Conservation (phyloP, 2,888 invertebrate species). For the Phoenoteleia sp. region DNA sequence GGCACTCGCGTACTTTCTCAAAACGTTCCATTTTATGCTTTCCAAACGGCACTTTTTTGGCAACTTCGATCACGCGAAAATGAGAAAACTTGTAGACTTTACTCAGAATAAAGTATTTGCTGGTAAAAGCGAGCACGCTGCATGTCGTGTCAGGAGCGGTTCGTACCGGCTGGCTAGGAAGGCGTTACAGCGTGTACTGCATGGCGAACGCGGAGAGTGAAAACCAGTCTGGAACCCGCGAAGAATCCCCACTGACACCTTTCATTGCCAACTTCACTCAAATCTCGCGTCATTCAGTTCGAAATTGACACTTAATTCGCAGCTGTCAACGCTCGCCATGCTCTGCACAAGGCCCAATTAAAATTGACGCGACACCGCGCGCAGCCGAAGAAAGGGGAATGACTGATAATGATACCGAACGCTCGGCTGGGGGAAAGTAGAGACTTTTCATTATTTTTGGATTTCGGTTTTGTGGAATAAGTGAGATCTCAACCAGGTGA, state of each 20-base stretch:
- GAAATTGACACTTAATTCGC: slow-evolving; percentile 55
- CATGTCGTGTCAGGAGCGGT: slow-evolving; percentile 70
- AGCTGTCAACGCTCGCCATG: slow-evolving; percentile 7
- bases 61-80: slow-evolving; percentile 17
- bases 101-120: slow-evolving; percentile 21
- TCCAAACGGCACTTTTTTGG: background rate
- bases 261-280: slow-evolving; percentile 80
- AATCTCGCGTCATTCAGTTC: slow-evolving; percentile 66
- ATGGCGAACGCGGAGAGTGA: slow-evolving; percentile 83
- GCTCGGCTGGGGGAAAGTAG: background rate
- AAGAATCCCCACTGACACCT: slow-evolving; percentile 76
- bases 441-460: background rate
- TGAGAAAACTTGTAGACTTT: background rate
- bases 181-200: slow-evolving; percentile 74
- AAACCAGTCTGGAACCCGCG: slow-evolving; percentile 77
- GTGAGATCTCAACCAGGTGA: no score
- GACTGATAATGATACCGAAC: background rate
- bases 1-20: slow-evolving; percentile 66
- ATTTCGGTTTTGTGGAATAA: background rate
- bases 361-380: background rate
- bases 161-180: slow-evolving; percentile 77
- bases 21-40: slow-evolving; percentile 55
- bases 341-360: background rate
- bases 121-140: slow-evolving; percentile 61
- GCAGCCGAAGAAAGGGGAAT: background rate